Percentiles rank a stretch among this genome's conserved stretches.
phyloP scores from a whole-genome alignment of 2,888 invertebrate species.

The Rhingia campestris region DNA sequence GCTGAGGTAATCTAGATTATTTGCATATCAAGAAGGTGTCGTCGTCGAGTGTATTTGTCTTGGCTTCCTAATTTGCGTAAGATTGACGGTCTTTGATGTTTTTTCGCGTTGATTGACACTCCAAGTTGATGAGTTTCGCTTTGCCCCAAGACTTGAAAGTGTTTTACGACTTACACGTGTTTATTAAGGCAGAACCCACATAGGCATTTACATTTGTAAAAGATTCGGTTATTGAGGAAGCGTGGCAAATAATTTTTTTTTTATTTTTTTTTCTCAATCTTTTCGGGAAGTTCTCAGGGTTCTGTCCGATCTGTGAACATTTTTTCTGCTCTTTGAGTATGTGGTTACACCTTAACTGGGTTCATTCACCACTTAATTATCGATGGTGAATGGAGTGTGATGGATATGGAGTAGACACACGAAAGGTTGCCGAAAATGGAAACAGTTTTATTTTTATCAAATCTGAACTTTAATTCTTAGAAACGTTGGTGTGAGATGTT shows the following conservation, averaged over 20 bases:
- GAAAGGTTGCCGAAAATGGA: constrained; percentile 26
- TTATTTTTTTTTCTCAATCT: neutral
- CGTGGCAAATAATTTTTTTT: neutral
- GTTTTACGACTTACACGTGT: constrained; percentile 30
- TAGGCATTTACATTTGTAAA: constrained; percentile 27
- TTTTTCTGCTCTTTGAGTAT: constrained; percentile 4
- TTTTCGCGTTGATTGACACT: neutral
- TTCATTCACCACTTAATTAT: constrained; percentile 68
- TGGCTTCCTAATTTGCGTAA: constrained; percentile 1
- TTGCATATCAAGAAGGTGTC: constrained; percentile 40
- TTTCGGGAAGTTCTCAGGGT: neutral
- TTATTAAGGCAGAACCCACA: neutral
- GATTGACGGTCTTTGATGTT: constrained; percentile 3
- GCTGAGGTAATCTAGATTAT: constrained; percentile 45
- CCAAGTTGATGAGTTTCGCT: neutral
- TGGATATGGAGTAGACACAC: constrained; percentile 16
- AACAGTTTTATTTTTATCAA: neutral
- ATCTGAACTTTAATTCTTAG: constrained; percentile 30
- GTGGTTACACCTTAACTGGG: constrained; percentile 12
- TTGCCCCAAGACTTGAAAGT: constrained; percentile 6
- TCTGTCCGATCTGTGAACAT: constrained; percentile 16
- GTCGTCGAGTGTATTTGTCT: constrained; percentile 5
- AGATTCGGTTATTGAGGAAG: constrained; percentile 25
- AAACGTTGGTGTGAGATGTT: neutral
- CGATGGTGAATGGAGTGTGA: constrained; percentile 17